phyloP scores from a whole-genome alignment of 2,888 invertebrate species.

The Nymphalis urticae region DNA sequence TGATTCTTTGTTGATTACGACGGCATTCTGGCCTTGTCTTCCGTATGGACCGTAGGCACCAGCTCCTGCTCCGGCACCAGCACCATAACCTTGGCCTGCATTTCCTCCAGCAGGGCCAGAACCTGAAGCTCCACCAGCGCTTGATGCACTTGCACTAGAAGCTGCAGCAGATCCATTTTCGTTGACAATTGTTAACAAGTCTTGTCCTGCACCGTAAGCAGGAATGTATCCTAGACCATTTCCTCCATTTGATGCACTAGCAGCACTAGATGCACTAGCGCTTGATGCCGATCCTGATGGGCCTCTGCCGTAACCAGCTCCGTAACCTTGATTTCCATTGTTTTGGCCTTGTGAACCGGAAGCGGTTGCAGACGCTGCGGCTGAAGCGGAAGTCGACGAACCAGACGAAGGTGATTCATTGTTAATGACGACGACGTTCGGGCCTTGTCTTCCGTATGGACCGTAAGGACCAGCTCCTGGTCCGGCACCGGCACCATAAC shows the following conservation, averaged over 20 bases:
- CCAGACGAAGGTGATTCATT: no score
- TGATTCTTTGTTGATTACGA: no score
- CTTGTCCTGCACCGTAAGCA: background rate
- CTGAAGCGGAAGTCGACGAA: no score
- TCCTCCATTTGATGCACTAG: background rate
- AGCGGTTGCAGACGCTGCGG: no score
- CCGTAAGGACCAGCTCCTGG: background rate
- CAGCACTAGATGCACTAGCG: background rate
- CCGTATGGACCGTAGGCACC: no score
- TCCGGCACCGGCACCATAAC: no score
- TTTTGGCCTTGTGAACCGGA: conserved; percentile 7
- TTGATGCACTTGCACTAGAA: conserved; percentile 16
- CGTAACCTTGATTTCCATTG: background rate
- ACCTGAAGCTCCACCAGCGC: conserved; percentile 19
- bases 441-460: background rate
- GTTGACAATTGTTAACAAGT: background rate
- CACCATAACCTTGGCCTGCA: no score
- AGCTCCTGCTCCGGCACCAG: no score
- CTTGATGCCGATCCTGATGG: background rate
- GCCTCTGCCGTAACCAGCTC: background rate
- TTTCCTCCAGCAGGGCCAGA: no score
- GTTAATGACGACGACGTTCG: no score
- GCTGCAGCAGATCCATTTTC: conserved; percentile 11
- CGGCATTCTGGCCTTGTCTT: no score
- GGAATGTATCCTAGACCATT: conserved; percentile 4